A percentile compares a stretch with the other conserved stretches of the same genome.
Conservation (phyloP, 2,888 invertebrate genomes). For the Nezara viridula region DNA sequence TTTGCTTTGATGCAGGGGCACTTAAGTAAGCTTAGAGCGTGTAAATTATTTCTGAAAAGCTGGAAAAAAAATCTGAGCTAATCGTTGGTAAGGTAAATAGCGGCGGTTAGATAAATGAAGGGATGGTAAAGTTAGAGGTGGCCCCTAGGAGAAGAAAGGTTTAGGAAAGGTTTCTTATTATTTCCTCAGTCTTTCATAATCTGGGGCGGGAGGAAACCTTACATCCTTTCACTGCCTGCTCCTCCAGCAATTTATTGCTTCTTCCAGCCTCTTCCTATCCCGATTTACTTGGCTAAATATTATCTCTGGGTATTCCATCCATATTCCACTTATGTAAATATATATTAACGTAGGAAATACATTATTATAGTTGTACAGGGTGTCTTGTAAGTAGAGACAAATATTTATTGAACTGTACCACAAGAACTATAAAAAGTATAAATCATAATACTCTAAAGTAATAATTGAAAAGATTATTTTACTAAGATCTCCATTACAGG, state of each 20-base stretch:
- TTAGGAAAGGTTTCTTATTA: slow-evolving; percentile 38
- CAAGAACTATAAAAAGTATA: too few species aligned
- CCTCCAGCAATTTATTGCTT: neutral
- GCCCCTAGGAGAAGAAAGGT: neutral
- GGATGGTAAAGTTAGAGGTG: slow-evolving; percentile 6
- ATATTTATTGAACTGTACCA: too few species aligned
- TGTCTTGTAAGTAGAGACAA: too few species aligned
- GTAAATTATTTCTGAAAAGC: neutral
- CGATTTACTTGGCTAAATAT: neutral
- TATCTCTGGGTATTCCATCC: neutral
- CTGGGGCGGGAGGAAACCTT: neutral
- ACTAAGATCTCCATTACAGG: too few species aligned
- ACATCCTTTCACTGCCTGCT: slow-evolving; percentile 49
- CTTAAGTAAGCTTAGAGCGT: too few species aligned
- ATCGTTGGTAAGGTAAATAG: neutral
- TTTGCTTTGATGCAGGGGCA: too few species aligned
- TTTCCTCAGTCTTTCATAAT: slow-evolving; percentile 49
- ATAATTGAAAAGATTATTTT: too few species aligned
- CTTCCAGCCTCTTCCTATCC: neutral
- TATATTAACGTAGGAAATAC: neutral
- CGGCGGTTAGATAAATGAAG: neutral
- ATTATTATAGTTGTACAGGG: neutral
- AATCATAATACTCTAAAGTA: too few species aligned
- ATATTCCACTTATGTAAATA: too few species aligned
- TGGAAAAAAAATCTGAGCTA: neutral